Evolutionary conservation across 1,140 invertebrate genomes (phyloP).

Genomic region (Ericerus pela): DNA sequence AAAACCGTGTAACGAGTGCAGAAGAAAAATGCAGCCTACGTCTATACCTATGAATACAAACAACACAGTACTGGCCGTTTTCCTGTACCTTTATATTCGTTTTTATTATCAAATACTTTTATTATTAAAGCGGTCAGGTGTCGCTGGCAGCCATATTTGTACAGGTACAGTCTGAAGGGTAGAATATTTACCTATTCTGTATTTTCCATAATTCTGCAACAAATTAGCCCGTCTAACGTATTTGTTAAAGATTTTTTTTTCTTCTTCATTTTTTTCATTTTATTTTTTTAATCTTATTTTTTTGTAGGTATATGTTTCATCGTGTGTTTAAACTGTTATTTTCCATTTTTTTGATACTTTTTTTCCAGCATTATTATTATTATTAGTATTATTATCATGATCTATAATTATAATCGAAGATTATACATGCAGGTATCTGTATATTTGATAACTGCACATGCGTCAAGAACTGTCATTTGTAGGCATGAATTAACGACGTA

Average conservation of each 20-base stretch:
- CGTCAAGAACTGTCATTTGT: too few species aligned
- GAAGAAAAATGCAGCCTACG: too few species aligned
- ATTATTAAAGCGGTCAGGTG: slow-evolving; percentile 11
- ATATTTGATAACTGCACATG: too few species aligned
- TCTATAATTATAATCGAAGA: too few species aligned
- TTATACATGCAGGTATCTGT: too few species aligned
- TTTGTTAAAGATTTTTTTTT: slow-evolving; percentile 7
- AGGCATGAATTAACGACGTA: too few species aligned
- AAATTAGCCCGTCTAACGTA: slow-evolving; percentile 10
- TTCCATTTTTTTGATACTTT: too few species aligned
- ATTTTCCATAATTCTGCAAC: slow-evolving; percentile 8
- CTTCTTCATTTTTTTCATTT: neutral
- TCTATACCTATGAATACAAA: neutral
- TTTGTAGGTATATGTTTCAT: slow-evolving; percentile 8
- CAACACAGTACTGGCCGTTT: neutral
- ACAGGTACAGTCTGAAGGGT: neutral
- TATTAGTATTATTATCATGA: too few species aligned
- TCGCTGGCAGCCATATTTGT: slow-evolving; percentile 3
- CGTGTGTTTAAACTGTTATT: too few species aligned
- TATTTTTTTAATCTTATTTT: neutral
- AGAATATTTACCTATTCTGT: too few species aligned
- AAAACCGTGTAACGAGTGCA: too few species aligned
- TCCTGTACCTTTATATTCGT: neutral
- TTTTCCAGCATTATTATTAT: too few species aligned
- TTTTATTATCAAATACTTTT: neutral